Percentiles rank a stretch among this genome's conserved stretches.
Evolutionary conservation across 2,797 vertebrate genomes (phyloP).

Genomic region (Galago senegalensis): DNA sequence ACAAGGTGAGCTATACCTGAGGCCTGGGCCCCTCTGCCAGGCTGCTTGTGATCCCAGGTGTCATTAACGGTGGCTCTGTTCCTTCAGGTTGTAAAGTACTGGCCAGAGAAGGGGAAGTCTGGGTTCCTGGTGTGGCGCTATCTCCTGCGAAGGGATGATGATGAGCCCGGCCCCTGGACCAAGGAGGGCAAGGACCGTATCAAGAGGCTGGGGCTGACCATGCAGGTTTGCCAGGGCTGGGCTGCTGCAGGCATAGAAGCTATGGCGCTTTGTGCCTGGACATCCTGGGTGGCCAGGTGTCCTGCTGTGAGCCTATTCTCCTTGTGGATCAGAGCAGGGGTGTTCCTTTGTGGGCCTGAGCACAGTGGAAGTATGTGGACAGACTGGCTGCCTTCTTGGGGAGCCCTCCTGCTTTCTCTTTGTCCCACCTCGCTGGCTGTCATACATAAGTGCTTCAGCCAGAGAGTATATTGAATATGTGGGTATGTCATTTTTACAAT

Average conservation of each 20-base stretch:
- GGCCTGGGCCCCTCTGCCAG: not conserved
- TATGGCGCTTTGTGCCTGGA: not conserved
- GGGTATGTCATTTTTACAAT: too few relatives aligned
- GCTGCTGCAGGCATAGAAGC: too few relatives aligned
- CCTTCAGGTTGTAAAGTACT: slow-evolving; percentile 96
- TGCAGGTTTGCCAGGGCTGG: slow-evolving; percentile 92
- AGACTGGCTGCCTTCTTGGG: not conserved
- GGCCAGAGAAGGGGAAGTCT: slow-evolving; percentile 98
- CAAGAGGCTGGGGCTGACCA: slow-evolving; percentile 95
- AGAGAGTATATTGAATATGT: fast-evolving
- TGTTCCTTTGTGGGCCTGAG: not conserved
- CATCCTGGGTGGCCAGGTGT: not conserved
- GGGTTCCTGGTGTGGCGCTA: slow-evolving; percentile 99
- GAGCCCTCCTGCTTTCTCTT: not conserved
- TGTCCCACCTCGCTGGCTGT: too few relatives aligned
- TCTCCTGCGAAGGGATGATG: slow-evolving; percentile 95
- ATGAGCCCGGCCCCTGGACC: slow-evolving; percentile 97
- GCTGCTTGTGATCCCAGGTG: not conserved
- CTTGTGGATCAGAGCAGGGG: not conserved
- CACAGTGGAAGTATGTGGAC: too few relatives aligned
- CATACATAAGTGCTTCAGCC: too few relatives aligned
- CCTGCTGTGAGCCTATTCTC: too few relatives aligned
- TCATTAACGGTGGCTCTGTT: not conserved
- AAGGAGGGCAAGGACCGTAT: slow-evolving; percentile 96
- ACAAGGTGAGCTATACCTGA: slow-evolving; percentile 91